Evolutionary conservation across 1,140 invertebrate genomes (phyloP), one percentile per base, ranked within the genome.

Genomic region (Mercenaria mercenaria): DNA sequence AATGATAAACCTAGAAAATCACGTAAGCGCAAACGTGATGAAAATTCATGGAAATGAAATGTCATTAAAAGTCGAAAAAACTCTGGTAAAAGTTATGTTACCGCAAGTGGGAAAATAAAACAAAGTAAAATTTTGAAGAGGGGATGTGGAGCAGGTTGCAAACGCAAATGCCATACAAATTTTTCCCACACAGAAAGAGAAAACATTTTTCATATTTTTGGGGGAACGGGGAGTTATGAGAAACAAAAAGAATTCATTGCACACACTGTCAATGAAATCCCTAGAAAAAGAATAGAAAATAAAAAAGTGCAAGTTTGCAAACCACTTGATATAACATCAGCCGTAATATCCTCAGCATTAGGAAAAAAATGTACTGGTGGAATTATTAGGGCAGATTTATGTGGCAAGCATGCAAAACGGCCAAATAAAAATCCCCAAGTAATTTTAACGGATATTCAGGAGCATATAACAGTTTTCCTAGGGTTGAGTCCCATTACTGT

Each of bases 381-480:
- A 6, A 77, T 47, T 11, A 43, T 4, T 43, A 43, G 37, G 3
- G 2, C 41, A 23, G 74, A 86, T n/a, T 50, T 10, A 56, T 10
- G 84, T 13, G 84, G 67, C 8, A 47, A 41, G 52, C 84, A 86
- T 20, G 15, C n/a, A 32, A 72, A 86, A 39, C 18, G 43, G n/a
- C 15, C 26, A 13, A 76, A 86, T n/a, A 72, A 39, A 76, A 76
- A 18, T 10, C 56, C 41, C 52, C 10, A 52, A 15, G 50, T 56
- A 8, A n/a, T 67, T 32, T 3, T 64, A 23, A 41, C 74, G 4
- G 50, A 74, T 47, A 26, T 74, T 15, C 50, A 50, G n/a, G 4
- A 47, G 47, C 84, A 86, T 47, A 86, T 86, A 10, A 32, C 79
- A 26, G 26, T 47, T 85, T 74, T 32, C 61, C 61, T 34, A 72